Base-by-base conservation (phyloP, 2,797 vertebrate genomes). In the Eulemur coronatus region DNA sequence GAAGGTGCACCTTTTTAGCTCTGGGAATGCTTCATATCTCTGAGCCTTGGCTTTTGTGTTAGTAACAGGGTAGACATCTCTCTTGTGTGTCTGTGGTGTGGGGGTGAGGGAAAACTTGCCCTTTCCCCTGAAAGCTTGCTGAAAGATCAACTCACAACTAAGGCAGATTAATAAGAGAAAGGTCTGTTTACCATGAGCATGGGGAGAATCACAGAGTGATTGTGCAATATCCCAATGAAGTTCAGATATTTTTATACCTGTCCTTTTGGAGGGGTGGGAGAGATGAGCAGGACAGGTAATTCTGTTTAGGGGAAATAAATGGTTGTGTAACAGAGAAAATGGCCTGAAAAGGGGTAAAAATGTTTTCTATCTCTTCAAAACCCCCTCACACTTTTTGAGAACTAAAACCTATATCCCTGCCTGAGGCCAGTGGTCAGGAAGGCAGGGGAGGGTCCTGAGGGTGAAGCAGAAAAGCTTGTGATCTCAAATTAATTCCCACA, bases 401-500 rank as follows among this genome's bases (percentile, higher is more conserved):
- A 57, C 22, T 57, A 57, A 24, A 57, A 57, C 55, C 22, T 57
- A 11, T 9, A 57, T 57, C 55, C 3, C 22, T 26, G 55, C 22
- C 55, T 57, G 22, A 57, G 22, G 22, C 55, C 55, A 57, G 55
- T 57, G 55, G 9, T 24, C 10, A 22, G 55, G 55, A 57, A 22
- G 55, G 9, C 22, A 57, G 22, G 22, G 55, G 55, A 26, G 22
- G 3, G 0, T 57, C 22, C 75, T 52, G 63, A 91, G 78, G 80
- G 78, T 48, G 28, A 91, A 80, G 28, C 61, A 70, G 94, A 85
- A 84, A 96, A 70, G 76, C 38, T 95, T 89, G 92, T 85, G 88
- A 85, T 90, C 76, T 96, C 78, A 75, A 86, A 88, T 94, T 81
- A 86, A 88, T 94, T 81, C 97, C 48, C 52, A 84, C 55, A 73